These are phyloP conservation scores for Eubasilissa splendida DNA, from an alignment of 2,888 invertebrate species.

Conservation along the genomic window DNA sequence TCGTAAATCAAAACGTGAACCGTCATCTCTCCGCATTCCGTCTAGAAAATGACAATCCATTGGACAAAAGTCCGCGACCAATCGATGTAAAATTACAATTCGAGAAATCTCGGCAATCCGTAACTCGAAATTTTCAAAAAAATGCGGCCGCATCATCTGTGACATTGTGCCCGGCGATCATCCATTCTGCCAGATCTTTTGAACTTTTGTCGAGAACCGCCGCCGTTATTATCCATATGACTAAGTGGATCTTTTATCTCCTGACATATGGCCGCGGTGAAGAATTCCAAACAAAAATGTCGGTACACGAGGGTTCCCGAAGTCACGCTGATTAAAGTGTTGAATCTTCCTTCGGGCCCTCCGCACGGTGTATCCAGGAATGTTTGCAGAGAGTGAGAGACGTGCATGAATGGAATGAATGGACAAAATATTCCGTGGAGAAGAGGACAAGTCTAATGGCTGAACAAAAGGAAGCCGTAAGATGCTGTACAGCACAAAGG, in stretches of 20 bases:
- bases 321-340: conserved; percentile 52
- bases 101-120: conserved; percentile 33
- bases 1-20: conserved; percentile 13
- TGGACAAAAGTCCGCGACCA: conserved; percentile 34
- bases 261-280: conserved; percentile 45
- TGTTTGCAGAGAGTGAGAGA: conserved; percentile 47
- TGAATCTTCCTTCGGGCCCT: conserved; percentile 44
- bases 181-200: conserved; percentile 44
- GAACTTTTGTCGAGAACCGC: conserved; percentile 42
- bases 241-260: conserved; percentile 53
- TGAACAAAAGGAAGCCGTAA: conserved; percentile 40
- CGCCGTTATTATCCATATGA: conserved; percentile 52
- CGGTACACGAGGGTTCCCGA: conserved; percentile 5
- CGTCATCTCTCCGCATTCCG: conserved; percentile 21
- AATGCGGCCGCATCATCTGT: conserved; percentile 28
- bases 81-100: conserved; percentile 41
- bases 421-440: conserved; percentile 11
- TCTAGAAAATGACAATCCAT: conserved; percentile 10
- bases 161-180: conserved; percentile 17
- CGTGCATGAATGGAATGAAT: conserved; percentile 37
- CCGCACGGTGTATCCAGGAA: conserved; percentile 38
- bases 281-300: conserved; percentile 19
- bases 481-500: conserved; percentile 43
- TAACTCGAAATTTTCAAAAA: conserved; percentile 13
- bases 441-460: conserved; percentile 44